Conservation (phyloP, 2,113 vertebrate species). For the Hippocampus comes region DNA sequence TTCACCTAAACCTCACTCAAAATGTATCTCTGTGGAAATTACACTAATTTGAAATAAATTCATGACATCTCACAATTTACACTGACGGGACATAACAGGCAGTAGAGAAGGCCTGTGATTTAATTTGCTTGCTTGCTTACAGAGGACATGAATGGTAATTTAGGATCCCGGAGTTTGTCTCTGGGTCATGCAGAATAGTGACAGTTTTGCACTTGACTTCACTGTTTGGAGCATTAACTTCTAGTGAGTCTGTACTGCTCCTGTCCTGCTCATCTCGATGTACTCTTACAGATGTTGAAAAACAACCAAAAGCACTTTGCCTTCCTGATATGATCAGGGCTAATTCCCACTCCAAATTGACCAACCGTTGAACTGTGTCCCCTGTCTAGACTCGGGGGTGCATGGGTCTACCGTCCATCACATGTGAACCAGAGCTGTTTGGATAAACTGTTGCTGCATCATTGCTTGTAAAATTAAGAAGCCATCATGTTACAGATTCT, state of each 20-base stretch:
- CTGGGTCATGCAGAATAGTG: background rate
- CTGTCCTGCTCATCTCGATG: background rate
- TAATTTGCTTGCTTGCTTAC: slow-evolving; percentile 17
- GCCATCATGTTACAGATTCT: slow-evolving; percentile 9
- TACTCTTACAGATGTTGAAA: background rate
- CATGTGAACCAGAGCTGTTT: background rate
- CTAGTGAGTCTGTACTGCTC: background rate
- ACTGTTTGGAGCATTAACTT: background rate
- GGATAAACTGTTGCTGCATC: slow-evolving; percentile 33
- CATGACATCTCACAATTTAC: background rate
- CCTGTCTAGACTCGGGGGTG: slow-evolving; percentile 3
- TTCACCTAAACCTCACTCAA: background rate
- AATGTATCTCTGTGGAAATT: slow-evolving; percentile 9
- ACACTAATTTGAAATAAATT: background rate
- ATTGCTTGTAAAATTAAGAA: slow-evolving; percentile 30
- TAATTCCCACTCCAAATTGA: background rate
- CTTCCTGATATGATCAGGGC: background rate
- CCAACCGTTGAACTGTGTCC: background rate
- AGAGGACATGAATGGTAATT: slow-evolving; percentile 8
- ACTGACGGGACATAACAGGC: background rate
- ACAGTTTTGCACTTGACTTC: background rate
- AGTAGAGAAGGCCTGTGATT: background rate
- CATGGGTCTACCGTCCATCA: slow-evolving; percentile 21
- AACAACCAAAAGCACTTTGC: background rate
- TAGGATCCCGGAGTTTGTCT: slow-evolving; percentile 3